Base-by-base conservation (phyloP, 2,797 vertebrate species). In the Enteromius thamalakanensis region DNA sequence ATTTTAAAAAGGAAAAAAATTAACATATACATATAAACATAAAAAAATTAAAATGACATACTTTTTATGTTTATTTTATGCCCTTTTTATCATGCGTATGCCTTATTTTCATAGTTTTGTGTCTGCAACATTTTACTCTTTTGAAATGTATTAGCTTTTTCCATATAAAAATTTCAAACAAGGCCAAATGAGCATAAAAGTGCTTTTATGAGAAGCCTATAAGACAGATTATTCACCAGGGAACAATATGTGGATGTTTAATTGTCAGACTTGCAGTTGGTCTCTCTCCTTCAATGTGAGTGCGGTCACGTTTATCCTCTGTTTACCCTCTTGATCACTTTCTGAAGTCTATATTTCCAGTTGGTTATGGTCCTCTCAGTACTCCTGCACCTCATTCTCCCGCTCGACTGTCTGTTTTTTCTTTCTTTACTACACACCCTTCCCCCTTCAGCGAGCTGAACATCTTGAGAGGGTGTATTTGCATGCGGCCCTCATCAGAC, bases 401-500 rank as follows among this genome's bases (percentile, higher is more conserved):
- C 67, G 37, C 76, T 75, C 21, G 26, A 34, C 49, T 67, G 55
- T 74, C 81, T 64, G 83, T 10, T 37, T 26, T 37, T 69, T 19
- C 62, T 49, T 37, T 68, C 34, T 34, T 47, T 69, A 77, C 83
- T 83, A 88, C 89, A 87, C 90, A 87, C 45, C 89, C 87, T 80
- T 64, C 55, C 51, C 83, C 86, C 84, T 82, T 86, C 74, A 87
- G 89, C 88, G 92, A 93, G 92, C 84, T 91, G 92, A 94, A 94
- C 93, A 94, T 93, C 89, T 88, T 81, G 90, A 95, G 93, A 94
- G 93, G 91, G 91, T 94, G 92, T 92, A 96, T 96, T 95, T 95
- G 95, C 94, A 95, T 95, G 94, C 94, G 89, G 86, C 86, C 91
- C 92, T 93, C 93, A 94, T 95, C 94, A 94, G 93, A 92, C 93